Conservation (phyloP, 1,140 invertebrate species). For the Belonocnema kinseyi region DNA sequence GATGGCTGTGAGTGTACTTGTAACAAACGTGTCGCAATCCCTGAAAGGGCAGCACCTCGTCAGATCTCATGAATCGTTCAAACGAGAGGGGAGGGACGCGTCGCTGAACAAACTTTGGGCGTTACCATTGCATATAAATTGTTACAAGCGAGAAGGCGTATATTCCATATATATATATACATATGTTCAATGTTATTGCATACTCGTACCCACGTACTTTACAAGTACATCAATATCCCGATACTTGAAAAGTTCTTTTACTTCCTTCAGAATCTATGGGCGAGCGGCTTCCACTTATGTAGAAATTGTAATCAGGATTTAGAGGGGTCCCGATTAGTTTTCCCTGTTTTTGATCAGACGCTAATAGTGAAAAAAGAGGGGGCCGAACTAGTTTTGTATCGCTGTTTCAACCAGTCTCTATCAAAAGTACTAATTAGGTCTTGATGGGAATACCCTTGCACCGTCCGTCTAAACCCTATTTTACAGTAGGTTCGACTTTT, state of each 20-base stretch:
- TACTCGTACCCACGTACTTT: not conserved
- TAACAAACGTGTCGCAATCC: conserved; percentile 18
- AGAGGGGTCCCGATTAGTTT: no score
- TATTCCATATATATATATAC: conserved; percentile 8
- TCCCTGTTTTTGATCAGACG: no score
- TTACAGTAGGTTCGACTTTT: no score
- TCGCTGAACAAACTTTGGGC: conserved; percentile 47
- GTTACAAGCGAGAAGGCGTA: conserved; percentile 14
- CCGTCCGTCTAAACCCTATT: no score
- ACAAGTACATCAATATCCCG: not conserved
- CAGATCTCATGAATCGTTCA: conserved; percentile 16
- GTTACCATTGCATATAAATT: conserved; percentile 32
- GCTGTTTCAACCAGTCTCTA: no score
- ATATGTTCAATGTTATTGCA: not conserved
- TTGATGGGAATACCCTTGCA: no score
- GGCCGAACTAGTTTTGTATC: no score
- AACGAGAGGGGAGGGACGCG: conserved; percentile 39
- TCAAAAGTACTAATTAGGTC: no score
- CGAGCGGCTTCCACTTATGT: no score
- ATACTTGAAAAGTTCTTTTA: not conserved
- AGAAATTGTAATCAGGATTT: no score
- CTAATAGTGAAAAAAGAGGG: no score
- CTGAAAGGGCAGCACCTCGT: not conserved
- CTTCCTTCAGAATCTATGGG: not conserved
- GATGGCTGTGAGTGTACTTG: not conserved